Conservation (phyloP, 2,113 vertebrate genomes). For the Notiomystis cincta region DNA sequence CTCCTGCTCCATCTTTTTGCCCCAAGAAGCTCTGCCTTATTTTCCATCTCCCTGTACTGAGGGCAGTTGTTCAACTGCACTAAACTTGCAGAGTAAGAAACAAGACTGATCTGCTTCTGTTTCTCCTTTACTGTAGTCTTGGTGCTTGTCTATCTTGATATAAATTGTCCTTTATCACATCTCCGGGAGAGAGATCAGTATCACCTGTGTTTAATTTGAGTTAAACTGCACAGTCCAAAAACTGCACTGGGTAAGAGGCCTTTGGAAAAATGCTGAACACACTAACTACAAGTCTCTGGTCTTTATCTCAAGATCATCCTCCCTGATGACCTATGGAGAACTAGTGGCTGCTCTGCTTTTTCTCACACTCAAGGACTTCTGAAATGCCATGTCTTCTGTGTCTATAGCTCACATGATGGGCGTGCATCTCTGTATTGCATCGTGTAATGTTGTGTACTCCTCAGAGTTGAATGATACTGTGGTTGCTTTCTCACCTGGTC, state of each 20-base stretch:
- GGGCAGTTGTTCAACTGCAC: neutral
- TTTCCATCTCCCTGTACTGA: neutral
- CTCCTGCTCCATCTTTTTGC: neutral
- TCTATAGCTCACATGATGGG: neutral
- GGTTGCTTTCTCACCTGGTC: neutral
- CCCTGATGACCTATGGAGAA: neutral
- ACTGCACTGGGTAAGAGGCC: neutral
- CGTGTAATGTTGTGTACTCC: fast-evolving
- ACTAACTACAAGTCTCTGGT: neutral
- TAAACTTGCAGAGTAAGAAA: neutral
- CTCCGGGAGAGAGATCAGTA: neutral
- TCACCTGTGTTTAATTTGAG: neutral
- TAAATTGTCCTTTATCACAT: neutral
- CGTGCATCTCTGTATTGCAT: neutral
- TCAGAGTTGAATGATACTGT: neutral
- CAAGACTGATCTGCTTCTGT: neutral
- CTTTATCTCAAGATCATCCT: neutral
- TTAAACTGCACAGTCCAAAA: neutral
- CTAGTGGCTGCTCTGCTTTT: neutral
- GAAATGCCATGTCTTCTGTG: neutral
- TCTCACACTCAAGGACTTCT: neutral
- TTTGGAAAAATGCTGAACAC: neutral
- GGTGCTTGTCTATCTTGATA: neutral
- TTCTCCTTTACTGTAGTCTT: neutral
- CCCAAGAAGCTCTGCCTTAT: neutral